Evolutionary conservation across 2,113 vertebrate species (phyloP).

Genomic region (Catharus bicknelli): DNA sequence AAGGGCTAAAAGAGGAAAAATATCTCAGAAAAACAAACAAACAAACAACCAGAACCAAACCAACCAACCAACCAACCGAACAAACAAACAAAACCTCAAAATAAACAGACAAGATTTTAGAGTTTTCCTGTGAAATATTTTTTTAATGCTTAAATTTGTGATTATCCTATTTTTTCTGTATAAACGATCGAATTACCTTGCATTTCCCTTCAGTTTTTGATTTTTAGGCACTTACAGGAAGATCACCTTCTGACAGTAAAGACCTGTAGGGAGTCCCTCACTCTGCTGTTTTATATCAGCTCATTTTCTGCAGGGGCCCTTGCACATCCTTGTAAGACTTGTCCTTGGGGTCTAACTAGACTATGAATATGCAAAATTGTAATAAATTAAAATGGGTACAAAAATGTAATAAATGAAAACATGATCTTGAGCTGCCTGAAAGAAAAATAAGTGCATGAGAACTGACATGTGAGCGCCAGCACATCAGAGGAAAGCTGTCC

Average conservation of each 20-base stretch:
- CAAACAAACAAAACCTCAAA: not conserved
- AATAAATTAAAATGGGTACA: not conserved
- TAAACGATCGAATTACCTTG: not conserved
- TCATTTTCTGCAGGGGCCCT: not conserved
- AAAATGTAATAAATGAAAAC: not conserved
- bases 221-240: not conserved
- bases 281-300: not conserved
- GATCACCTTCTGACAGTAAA: not conserved
- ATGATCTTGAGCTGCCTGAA: not conserved
- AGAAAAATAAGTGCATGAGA: accelerated
- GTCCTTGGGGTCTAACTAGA: not conserved
- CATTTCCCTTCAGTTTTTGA: not conserved
- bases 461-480: not conserved
- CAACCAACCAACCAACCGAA: too few species aligned
- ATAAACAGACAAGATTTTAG: not conserved
- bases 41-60: too few species aligned
- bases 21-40: not conserved
- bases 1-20: not conserved
- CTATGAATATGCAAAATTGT: not conserved
- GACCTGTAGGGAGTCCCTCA: not conserved
- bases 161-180: not conserved
- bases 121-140: not conserved
- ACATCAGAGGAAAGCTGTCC: not conserved
- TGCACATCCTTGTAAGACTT: not conserved
- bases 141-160: not conserved